These are phyloP conservation scores for Eupithecia vulgata DNA, from an alignment of 2,888 invertebrate species.

Conservation along the genomic window DNA sequence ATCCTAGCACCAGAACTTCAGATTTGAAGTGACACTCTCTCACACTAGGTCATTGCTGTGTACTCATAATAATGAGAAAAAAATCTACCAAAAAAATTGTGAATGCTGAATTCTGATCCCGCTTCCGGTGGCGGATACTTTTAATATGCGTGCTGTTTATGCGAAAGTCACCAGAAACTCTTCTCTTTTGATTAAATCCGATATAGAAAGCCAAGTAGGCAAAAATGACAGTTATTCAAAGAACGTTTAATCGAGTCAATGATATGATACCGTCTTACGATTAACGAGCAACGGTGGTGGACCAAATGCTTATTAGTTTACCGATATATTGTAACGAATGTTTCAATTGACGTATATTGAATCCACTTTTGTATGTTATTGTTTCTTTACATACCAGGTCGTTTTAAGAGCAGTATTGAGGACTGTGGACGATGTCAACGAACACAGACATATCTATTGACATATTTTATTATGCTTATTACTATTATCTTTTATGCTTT, in stretches of 20 bases:
- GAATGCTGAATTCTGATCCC: neutral
- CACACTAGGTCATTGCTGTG: neutral
- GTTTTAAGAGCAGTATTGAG: neutral
- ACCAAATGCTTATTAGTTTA: neutral
- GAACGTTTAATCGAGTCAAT: conserved; percentile 1
- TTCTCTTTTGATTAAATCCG: neutral
- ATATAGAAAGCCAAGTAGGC: neutral
- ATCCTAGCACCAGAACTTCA: neutral
- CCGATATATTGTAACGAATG: neutral
- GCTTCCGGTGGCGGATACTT: neutral
- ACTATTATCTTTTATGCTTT: neutral
- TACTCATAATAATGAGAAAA: too few relatives aligned
- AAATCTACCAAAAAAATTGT: neutral
- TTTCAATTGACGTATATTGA: neutral
- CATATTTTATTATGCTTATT: neutral
- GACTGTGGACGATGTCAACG: neutral
- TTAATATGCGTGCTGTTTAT: neutral
- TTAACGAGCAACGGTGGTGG: neutral
- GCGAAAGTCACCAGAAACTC: neutral
- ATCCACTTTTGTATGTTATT: neutral
- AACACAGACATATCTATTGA: neutral
- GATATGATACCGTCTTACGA: neutral
- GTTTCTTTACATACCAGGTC: neutral
- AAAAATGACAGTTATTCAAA: conserved; percentile 10
- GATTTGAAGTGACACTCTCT: neutral